These are phyloP conservation scores for Phodopus roborovskii DNA, from an alignment of 2,113 vertebrate genomes.

Conservation along the genomic window DNA sequence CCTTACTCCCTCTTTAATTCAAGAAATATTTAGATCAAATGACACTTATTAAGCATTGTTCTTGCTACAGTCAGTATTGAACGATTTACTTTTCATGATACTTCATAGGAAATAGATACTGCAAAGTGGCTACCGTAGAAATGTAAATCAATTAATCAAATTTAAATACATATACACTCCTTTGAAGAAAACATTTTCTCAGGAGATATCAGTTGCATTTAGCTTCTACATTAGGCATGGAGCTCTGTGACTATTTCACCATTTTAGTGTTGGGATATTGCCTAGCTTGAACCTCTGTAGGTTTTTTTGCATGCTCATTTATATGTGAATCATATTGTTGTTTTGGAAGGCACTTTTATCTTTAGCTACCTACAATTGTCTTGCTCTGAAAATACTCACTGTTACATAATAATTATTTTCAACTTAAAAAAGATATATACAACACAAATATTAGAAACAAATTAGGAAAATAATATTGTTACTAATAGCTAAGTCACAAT, in stretches of 20 bases:
- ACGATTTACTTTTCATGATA: background rate
- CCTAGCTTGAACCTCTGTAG: background rate
- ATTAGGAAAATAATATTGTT: constrained; percentile 14
- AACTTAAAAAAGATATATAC: background rate
- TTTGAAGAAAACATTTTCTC: no score
- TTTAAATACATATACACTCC: background rate
- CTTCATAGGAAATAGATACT: background rate
- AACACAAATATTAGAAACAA: background rate
- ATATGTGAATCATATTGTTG: background rate
- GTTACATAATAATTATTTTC: background rate
- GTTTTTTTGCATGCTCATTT: background rate
- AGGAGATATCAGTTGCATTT: background rate
- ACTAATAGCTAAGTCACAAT: background rate
- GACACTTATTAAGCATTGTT: background rate
- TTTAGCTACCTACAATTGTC: background rate
- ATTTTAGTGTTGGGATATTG: background rate
- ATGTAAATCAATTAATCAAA: background rate
- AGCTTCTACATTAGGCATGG: background rate
- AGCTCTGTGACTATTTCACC: background rate
- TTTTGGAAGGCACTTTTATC: background rate
- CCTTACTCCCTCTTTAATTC: background rate
- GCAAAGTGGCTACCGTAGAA: background rate
- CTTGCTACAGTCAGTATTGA: background rate
- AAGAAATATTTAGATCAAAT: background rate
- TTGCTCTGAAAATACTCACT: background rate